Base-by-base conservation (phyloP, 2,113 vertebrate species). In the Orientallactaga bullata region DNA sequence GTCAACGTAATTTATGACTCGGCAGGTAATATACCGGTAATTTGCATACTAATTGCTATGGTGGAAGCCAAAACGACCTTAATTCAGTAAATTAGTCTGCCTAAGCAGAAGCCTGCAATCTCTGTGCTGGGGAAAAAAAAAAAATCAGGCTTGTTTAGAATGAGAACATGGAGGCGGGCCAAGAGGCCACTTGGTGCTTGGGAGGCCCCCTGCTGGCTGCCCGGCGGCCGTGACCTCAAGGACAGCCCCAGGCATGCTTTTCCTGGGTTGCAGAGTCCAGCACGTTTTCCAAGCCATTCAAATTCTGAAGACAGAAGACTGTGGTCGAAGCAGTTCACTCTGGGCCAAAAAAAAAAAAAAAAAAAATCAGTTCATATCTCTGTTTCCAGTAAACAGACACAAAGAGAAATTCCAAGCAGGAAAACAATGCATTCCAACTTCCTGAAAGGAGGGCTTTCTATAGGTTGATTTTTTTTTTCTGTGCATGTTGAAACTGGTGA, bases 1-100 rank as follows among this genome's bases (percentile, higher is more conserved):
- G 63, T 95, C 89, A 94, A 84, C 91, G 65, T 93, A 95, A 72
- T 96, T 97, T 95, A 96, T 51, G 86, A 83, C 72, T 95, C 58
- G 28, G 94, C 82, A 96, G 66, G 42, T 96, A 95, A 95, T 97
- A 95, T 32, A 72, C 63, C 9, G 32, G 88, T 91, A 61, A 94
- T 85, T 90, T 96, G 95, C 95, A 97, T 91, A 74, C 73, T 95
- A 85, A 96, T 95, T 97, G 85, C 42, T 0, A 1, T n/a, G 39
- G 80, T 63, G 92, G 90, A 86, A 96, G 21, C 76, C 94, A 37
- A 47, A 85, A 24, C 23, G 42, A 88, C 61, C 97, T 97, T 97
- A 95, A 97, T 95, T 96, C 65, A 65, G 65, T 37, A 12, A 96
- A 9, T 96, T 94, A 95, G 74, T 94, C 65, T 93, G 88, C 42